Evolutionary conservation across 2,797 vertebrate genomes (phyloP), one percentile per base, ranked within the genome.

Genomic region (Atherinosoma microstoma): DNA sequence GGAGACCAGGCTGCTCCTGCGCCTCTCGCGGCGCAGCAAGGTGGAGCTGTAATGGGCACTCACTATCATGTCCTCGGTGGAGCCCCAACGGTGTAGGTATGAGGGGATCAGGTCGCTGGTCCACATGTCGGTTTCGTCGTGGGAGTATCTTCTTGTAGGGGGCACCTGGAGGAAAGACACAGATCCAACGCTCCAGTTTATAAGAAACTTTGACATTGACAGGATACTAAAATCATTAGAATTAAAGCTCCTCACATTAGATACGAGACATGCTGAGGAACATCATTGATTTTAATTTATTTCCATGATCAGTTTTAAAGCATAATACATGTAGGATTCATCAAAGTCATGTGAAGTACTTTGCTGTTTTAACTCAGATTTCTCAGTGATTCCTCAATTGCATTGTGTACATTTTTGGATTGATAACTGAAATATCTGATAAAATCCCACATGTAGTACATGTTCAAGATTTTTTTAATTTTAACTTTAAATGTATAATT

Each of bases 101-200:
- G 96, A 92, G 49, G 96, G 95, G 89, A 96, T 95, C 93, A 88
- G 95, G 74, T 95, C 91, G 59, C 89, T 93, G 60, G 95, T 96
- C 96, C 96, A 97, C 92, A 97, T 94, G 85, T 97, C 96, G 61
- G 95, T 96, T 89, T 98, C 97, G 86, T 98, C 97, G 89, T 97
- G 97, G 88, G 97, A 98, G 94, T 95, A 96, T 92, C 97, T 96
- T 93, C 97, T 94, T 91, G 95, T 96, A 92, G 96, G 95, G 67
- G 97, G 97, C 92, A 98, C 97, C 97, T 98, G 93, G 29, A 83
- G 58, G 80, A 67, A 91, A 92, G 63, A 94, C 88, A 93, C 78
- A 91, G 61, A 88, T 58, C 61, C 67, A 69, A 66, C 4, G 40
- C 24, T 73, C 90, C 68, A 90, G 75, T 68, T 34, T 45, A 60